phyloP scores from a whole-genome alignment of 92 coral and sea anemone genomes.

The Porites cylindrica region DNA sequence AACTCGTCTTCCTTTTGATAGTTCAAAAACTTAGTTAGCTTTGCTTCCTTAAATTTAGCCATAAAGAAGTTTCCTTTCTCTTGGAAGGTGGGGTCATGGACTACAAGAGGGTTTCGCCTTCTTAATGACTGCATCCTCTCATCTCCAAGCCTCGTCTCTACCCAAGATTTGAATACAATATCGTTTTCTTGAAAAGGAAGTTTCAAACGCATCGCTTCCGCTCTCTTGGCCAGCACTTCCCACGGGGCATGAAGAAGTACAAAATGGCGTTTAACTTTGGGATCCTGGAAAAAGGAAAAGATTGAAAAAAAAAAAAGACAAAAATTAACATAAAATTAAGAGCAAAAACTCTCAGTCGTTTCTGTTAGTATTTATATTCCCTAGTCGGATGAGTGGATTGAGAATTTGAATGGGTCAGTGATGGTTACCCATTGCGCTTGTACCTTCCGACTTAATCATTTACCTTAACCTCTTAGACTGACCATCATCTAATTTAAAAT shows the following conservation, averaged over 20 bases:
- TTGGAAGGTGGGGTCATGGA: slow-evolving; percentile 63
- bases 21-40: slow-evolving; percentile 59
- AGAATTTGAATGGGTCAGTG: no score
- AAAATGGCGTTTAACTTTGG: slow-evolving; percentile 71
- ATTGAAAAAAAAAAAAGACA: not conserved
- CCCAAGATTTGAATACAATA: slow-evolving; percentile 66
- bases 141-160: slow-evolving; percentile 60
- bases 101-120: slow-evolving; percentile 71
- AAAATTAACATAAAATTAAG: no score
- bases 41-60: slow-evolving; percentile 71
- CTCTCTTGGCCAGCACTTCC: slow-evolving; percentile 68
- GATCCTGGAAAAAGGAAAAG: slow-evolving; percentile 45
- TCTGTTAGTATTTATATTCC: no score
- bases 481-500: no score
- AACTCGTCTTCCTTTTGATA: slow-evolving; percentile 68
- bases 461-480: no score
- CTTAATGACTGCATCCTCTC: slow-evolving; percentile 52
- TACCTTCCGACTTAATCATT: no score
- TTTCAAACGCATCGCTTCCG: slow-evolving; percentile 81
- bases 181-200: slow-evolving; percentile 84
- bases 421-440: no score
- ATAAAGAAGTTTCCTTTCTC: slow-evolving; percentile 75
- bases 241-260: slow-evolving; percentile 91
- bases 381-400: no score
- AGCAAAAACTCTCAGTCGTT: no score